Conservation (phyloP, 2,888 invertebrate species). For the Eristalis arbustorum region DNA sequence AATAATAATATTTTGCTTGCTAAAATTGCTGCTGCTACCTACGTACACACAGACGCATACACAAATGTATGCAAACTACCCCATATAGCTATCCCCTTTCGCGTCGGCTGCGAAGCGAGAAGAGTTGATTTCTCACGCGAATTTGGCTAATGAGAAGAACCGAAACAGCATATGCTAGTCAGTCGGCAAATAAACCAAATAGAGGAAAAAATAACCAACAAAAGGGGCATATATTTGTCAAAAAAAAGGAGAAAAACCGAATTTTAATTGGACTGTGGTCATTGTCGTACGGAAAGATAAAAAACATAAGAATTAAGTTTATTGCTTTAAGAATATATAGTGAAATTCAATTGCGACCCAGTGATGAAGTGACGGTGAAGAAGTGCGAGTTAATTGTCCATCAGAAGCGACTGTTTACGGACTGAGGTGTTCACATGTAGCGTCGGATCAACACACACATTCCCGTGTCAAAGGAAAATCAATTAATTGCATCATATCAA, state of each 20-base stretch:
- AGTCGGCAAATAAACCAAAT: constrained; percentile 2
- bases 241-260: constrained; percentile 15
- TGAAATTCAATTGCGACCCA: constrained; percentile 3
- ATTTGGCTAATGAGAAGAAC: constrained; percentile 37
- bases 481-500: constrained; percentile 63
- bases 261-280: constrained; percentile 20
- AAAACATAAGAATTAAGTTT: background rate
- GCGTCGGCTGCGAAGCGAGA: constrained; percentile 9
- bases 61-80: constrained; percentile 21
- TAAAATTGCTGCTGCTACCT: constrained; percentile 3
- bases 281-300: background rate
- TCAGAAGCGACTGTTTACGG: constrained; percentile 6
- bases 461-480: constrained; percentile 39
- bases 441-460: constrained; percentile 10
- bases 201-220: background rate
- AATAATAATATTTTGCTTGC: constrained; percentile 14
- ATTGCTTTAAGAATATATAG: background rate
- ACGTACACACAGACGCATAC: background rate
- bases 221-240: constrained; percentile 21
- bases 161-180: constrained; percentile 37
- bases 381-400: constrained; percentile 15
- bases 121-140: constrained; percentile 22
- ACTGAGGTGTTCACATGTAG: constrained; percentile 19
- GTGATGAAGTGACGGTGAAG: constrained; percentile 5
- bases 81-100: constrained; percentile 9